phyloP scores from a whole-genome alignment of 2,113 vertebrate genomes.

The Plecturocebus donacophilus region DNA sequence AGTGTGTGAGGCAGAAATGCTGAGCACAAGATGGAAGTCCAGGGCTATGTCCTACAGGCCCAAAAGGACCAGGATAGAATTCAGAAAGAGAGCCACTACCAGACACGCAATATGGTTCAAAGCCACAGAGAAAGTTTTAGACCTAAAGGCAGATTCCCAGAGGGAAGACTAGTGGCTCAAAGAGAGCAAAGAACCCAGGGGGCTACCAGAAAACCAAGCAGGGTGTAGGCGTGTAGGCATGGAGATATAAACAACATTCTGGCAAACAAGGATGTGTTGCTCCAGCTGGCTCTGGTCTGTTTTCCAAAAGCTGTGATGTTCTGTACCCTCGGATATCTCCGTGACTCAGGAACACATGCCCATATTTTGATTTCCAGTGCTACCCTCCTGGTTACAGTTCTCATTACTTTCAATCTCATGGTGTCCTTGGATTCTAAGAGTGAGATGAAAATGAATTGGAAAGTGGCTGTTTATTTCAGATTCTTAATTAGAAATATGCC shows the following conservation, averaged over 20 bases:
- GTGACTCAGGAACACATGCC: fast-evolving
- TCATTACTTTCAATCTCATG: neutral
- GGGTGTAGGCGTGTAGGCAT: neutral
- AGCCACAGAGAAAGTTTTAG: neutral
- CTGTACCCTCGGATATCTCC: too few species aligned
- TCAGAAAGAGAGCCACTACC: neutral
- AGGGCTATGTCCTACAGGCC: neutral
- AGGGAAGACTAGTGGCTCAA: neutral
- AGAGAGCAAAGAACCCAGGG: neutral
- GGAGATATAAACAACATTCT: neutral
- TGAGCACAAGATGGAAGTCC: neutral
- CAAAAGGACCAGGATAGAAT: neutral
- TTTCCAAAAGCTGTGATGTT: neutral
- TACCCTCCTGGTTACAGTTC: fast-evolving
- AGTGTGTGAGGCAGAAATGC: neutral
- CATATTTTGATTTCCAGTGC: neutral
- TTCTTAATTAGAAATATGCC: neutral
- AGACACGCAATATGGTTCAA: neutral
- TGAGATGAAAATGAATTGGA: neutral
- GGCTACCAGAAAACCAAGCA: neutral
- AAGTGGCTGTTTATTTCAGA: neutral
- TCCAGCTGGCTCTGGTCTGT: neutral
- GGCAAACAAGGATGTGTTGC: neutral
- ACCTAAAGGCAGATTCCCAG: neutral
- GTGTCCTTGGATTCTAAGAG: neutral